Evolutionary conservation across 1,140 invertebrate species (phyloP), one percentile per base, ranked within the genome.

Genomic region (Plectrocnemia conspersa): DNA sequence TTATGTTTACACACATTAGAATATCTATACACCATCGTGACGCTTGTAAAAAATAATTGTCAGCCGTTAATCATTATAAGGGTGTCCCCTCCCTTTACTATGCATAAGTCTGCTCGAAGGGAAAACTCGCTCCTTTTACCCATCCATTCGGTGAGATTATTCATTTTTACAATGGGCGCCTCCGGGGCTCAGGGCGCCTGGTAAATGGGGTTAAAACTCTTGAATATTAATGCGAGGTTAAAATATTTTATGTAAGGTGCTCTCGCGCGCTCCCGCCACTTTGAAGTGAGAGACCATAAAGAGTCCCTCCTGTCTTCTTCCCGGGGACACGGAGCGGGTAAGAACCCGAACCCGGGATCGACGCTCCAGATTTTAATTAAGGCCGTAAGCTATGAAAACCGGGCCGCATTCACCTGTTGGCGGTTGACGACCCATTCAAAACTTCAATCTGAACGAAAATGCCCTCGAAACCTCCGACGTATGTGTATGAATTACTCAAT

Each of bases 201-300:
- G 29, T 41, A 56, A 60, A 60, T 56, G 46, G 58, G 54, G 58
- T 56, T 56, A 60, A 54, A 60, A 60, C 58, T 60, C 50, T 56
- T 60, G 58, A 60, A 60, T 60, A 56, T 60, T 60, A 60, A 56
- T 60, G 58, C 35, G 42, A 29, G 54, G 58, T 56, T 60, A 60
- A 56, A 60, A 60, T 60, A 60, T 60, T n/a, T n/a, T 60, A 60
- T 60, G 49, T 56, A 49, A 60, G 54, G 58, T 60, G 54, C 54
- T 60, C 58, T 44, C 52, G 50, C 53, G 52, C 53, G 9, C 25
- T 36, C 41, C 16, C 24, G 42, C 21, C 50, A 50, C 56, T 57
- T 57, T 57, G 33, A 52, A 57, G 55, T 57, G 46, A 9, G 33
- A 50, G 47, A 52, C 53, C 53, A 36, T 46, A 59, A 59, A 59